Conservation (phyloP, 2,797 vertebrate genomes). For the Alfaro cultratus region DNA sequence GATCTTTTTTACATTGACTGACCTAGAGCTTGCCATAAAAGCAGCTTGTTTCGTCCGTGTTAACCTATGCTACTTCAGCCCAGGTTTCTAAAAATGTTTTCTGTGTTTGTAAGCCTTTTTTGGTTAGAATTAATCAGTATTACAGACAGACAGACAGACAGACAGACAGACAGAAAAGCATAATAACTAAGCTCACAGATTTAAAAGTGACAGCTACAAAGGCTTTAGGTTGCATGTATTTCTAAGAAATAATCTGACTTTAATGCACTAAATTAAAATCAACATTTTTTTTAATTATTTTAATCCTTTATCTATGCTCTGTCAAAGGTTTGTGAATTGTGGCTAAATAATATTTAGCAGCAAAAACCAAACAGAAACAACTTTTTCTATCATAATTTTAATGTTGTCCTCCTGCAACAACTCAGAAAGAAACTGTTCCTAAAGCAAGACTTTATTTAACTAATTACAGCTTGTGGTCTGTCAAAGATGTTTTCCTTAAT, state of each 20-base stretch:
- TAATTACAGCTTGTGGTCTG: background rate
- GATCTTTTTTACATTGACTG: constrained; percentile 23
- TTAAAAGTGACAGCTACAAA: background rate
- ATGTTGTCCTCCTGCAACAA: background rate
- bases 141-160: too few relatives aligned
- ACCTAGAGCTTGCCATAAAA: constrained; percentile 42
- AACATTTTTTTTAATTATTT: background rate
- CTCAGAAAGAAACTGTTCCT: background rate
- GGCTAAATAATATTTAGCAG: background rate
- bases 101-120: constrained; percentile 20
- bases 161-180: too few relatives aligned
- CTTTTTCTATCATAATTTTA: background rate
- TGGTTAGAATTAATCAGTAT: background rate
- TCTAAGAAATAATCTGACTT: background rate
- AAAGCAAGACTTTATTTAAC: background rate
- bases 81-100: background rate
- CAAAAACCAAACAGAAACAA: background rate
- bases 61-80: background rate
- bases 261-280: background rate
- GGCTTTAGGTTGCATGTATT: background rate
- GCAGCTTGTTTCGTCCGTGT: background rate
- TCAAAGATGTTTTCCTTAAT: background rate
- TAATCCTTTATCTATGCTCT: too few relatives aligned
- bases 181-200: background rate
- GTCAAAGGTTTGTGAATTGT: background rate